Conservation (phyloP, 2,888 invertebrate genomes). For the Prenolepis imparis region DNA sequence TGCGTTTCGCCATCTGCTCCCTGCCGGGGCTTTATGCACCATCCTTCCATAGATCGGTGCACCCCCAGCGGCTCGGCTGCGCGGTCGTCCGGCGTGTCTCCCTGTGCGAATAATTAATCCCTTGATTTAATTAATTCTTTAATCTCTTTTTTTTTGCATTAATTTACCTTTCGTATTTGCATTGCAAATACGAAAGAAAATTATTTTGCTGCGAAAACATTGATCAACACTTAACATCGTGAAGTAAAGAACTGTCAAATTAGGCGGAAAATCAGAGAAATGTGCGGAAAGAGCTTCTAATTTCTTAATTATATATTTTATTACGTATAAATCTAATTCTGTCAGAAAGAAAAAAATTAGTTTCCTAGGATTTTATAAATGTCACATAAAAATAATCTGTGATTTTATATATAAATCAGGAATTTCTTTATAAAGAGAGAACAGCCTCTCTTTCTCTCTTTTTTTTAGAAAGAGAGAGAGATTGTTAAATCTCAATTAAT, state of each 20-base stretch:
- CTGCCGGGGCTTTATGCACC: slow-evolving; percentile 90
- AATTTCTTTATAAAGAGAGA: not conserved
- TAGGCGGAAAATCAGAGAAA: not conserved
- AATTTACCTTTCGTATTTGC: not conserved
- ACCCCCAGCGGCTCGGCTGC: slow-evolving; percentile 80
- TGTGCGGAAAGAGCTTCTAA: not conserved
- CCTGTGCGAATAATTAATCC: slow-evolving; percentile 65
- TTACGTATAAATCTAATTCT: not conserved
- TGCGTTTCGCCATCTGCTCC: slow-evolving; percentile 83
- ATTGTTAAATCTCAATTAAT: slow-evolving; percentile 3
- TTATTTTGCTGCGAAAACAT: not conserved
- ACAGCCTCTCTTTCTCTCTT: not conserved
- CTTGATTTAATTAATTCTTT: not conserved
- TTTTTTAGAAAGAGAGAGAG: not conserved
- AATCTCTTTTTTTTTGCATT: too few relatives aligned
- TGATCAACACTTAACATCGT: not conserved
- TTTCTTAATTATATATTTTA: not conserved
- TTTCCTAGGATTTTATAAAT: not conserved
- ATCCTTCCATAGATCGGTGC: slow-evolving; percentile 91
- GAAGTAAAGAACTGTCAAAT: not conserved
- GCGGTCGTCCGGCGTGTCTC: slow-evolving; percentile 68
- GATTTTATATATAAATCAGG: not conserved
- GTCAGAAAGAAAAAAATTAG: not conserved
- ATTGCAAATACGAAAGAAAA: not conserved
- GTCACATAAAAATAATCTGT: not conserved